Evolutionary conservation across 2,888 invertebrate species (phyloP).

Genomic region (Anthophora plumipes): DNA sequence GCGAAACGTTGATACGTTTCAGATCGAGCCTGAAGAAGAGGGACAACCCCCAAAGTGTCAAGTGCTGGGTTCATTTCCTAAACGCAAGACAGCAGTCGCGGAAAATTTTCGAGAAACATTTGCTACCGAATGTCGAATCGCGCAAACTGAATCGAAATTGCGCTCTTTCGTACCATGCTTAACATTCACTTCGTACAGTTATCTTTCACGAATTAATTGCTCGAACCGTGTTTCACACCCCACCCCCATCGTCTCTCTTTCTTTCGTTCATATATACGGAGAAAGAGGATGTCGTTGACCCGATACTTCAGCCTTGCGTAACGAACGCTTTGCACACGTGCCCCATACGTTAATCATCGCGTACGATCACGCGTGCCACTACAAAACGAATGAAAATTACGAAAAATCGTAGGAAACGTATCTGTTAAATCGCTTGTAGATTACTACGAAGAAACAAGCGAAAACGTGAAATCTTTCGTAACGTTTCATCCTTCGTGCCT

Average conservation of each 20-base stretch:
- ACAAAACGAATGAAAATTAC: background rate
- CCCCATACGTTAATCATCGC: conserved; percentile 46
- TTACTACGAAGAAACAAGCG: too few relatives aligned
- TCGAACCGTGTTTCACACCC: background rate
- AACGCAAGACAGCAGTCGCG: too few relatives aligned
- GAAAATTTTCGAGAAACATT: too few relatives aligned
- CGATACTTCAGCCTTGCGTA: conserved; percentile 61
- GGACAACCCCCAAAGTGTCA: too few relatives aligned
- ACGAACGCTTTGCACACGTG: conserved; percentile 59
- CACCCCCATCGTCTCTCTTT: background rate
- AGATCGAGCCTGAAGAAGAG: too few relatives aligned
- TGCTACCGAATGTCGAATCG: too few relatives aligned
- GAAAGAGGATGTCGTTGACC: conserved; percentile 60
- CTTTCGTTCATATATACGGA: background rate
- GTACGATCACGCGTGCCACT: background rate
- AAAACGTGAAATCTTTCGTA: background rate
- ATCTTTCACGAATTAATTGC: conserved; percentile 37
- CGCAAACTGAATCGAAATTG: background rate
- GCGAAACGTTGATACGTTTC: too few relatives aligned
- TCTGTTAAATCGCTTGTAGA: too few relatives aligned
- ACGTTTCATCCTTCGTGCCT: background rate
- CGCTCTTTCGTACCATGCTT: conserved; percentile 12
- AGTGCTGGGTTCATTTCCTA: too few relatives aligned
- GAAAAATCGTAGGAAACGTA: too few relatives aligned
- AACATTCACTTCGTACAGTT: conserved; percentile 21